Percentiles rank a stretch among this genome's conserved stretches.
These are phyloP conservation scores for Panopea generosa DNA, from an alignment of 2,888 invertebrate genomes.

Conservation along the genomic window DNA sequence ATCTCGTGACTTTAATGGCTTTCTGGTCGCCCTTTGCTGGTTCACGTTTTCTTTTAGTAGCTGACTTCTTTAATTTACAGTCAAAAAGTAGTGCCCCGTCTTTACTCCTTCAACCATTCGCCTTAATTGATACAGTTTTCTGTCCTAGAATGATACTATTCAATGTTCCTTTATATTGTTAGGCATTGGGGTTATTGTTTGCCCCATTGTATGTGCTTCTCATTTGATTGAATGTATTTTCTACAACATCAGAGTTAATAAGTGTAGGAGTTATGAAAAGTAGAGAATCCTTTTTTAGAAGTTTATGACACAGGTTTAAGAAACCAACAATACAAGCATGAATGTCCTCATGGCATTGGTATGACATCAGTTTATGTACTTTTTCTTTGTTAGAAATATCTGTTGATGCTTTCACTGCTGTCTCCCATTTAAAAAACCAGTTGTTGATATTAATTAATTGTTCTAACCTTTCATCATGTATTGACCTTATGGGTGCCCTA, in stretches of 20 bases:
- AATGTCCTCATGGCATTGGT: conserved; percentile 53
- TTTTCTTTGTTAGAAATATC: background rate
- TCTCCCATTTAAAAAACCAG: conserved; percentile 24
- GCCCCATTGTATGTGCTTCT: conserved; percentile 57
- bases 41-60: conserved; percentile 7
- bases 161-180: conserved; percentile 38
- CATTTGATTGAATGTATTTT: conserved; percentile 60
- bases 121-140: conserved; percentile 45
- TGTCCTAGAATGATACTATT: conserved; percentile 54
- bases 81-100: conserved; percentile 34
- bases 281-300: background rate
- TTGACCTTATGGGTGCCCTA: conserved; percentile 20
- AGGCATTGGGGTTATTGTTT: conserved; percentile 52
- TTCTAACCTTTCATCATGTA: conserved; percentile 25
- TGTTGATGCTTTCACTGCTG: too few species aligned
- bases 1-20: conserved; percentile 24
- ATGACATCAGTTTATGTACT: conserved; percentile 27
- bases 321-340: conserved; percentile 53
- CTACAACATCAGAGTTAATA: conserved; percentile 60
- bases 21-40: conserved; percentile 4
- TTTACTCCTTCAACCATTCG: conserved; percentile 51
- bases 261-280: conserved; percentile 42
- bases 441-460: conserved; percentile 14
- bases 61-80: background rate
- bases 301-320: conserved; percentile 32